Percentiles rank a stretch among this genome's conserved stretches.
Evolutionary conservation across 2,797 vertebrate species (phyloP).

Genomic region (Falco concolor): DNA sequence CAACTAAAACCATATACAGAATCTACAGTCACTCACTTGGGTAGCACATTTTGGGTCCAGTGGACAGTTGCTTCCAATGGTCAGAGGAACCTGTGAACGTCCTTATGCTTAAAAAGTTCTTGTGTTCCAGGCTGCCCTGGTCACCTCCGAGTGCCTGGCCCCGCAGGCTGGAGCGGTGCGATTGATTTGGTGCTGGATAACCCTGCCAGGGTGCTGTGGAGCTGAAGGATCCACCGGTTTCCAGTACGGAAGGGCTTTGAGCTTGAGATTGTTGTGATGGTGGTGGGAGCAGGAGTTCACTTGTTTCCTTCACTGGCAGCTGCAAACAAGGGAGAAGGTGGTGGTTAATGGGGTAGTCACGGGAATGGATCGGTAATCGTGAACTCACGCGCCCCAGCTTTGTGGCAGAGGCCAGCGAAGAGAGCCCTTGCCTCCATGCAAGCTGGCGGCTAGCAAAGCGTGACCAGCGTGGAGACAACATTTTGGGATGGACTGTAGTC

Average conservation of each 20-base stretch:
- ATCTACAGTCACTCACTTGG: conserved; percentile 39
- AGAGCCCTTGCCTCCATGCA: neutral
- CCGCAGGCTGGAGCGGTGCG: neutral
- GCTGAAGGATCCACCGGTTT: neutral
- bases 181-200: neutral
- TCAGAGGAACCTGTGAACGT: neutral
- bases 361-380: fast-evolving
- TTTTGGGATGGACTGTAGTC: neutral
- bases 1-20: conserved; percentile 15
- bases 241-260: neutral
- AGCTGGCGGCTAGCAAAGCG: neutral
- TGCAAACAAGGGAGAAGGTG: neutral
- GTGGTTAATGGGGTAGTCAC: neutral
- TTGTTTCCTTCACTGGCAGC: conserved; percentile 5
- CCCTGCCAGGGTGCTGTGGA: neutral
- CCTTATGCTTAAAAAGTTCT: neutral
- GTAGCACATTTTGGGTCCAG: neutral
- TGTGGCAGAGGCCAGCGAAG: neutral
- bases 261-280: neutral
- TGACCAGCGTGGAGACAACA: neutral
- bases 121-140: neutral
- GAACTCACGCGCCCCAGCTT: fast-evolving
- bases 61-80: neutral
- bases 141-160: neutral
- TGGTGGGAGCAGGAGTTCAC: neutral